These are phyloP conservation scores for Aphaenogaster rudis DNA, from an alignment of 1,140 invertebrate genomes.

Conservation along the genomic window DNA sequence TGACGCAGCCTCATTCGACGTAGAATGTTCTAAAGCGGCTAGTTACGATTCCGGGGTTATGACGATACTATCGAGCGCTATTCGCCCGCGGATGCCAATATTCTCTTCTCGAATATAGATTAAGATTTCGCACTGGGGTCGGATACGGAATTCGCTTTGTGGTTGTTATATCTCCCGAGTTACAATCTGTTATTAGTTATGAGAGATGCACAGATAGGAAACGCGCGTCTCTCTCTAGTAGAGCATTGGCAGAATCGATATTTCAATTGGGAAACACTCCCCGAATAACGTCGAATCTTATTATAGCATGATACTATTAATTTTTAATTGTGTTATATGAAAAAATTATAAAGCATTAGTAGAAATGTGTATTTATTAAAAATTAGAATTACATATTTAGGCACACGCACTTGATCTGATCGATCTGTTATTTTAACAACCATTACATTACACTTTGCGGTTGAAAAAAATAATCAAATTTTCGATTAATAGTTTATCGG, in stretches of 20 bases:
- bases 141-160: constrained; percentile 44
- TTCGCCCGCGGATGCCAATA: constrained; percentile 30
- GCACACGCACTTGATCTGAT: not conserved
- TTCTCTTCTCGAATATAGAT: constrained; percentile 40
- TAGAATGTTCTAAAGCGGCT: constrained; percentile 3
- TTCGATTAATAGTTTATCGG: not conserved
- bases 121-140: constrained; percentile 36
- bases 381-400: not conserved
- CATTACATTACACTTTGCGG: not conserved
- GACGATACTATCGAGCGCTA: constrained; percentile 32
- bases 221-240: not conserved
- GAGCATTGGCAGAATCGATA: not conserved
- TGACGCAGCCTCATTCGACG: constrained; percentile 1
- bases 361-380: not conserved
- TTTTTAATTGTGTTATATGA: not conserved
- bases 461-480: not conserved
- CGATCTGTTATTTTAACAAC: not conserved
- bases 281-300: not conserved
- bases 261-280: not conserved
- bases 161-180: not conserved
- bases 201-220: not conserved
- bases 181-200: constrained; percentile 46
- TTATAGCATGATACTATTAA: not conserved
- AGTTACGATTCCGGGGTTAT: constrained; percentile 37
- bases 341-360: not conserved